A percentile compares a stretch with the other conserved stretches of the same genome.
Evolutionary conservation across 2,888 invertebrate species (phyloP).

Genomic region (Agonopterix subpropinquella): DNA sequence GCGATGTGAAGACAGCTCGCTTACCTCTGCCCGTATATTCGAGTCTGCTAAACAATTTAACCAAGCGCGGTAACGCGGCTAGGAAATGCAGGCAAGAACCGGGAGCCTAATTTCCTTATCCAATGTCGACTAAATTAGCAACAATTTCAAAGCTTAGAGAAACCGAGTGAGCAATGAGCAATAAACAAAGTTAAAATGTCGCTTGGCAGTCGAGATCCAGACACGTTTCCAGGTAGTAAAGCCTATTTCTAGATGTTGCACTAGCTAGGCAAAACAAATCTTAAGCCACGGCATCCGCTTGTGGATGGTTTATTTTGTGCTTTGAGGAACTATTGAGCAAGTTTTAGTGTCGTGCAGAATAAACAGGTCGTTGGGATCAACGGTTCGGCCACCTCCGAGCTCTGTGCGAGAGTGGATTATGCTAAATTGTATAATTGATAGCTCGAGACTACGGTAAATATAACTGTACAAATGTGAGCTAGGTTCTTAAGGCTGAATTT

Average conservation of each 20-base stretch:
- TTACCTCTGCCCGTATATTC: too few species aligned
- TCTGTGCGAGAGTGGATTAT: neutral
- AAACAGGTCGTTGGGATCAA: neutral
- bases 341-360: neutral
- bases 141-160: conserved; percentile 8
- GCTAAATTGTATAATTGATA: conserved; percentile 6
- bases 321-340: neutral
- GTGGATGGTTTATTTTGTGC: conserved; percentile 7
- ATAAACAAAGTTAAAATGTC: conserved; percentile 19
- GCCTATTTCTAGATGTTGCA: conserved; percentile 17
- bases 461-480: too few species aligned
- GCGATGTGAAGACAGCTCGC: too few species aligned
- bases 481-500: neutral
- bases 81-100: too few species aligned
- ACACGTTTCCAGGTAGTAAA: conserved; percentile 22
- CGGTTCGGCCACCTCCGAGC: too few species aligned
- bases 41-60: too few species aligned
- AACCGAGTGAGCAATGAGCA: conserved; percentile 17
- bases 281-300: conserved; percentile 9
- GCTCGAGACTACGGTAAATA: neutral
- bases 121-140: conserved; percentile 11
- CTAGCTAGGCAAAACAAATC: conserved; percentile 16
- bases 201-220: conserved; percentile 12
- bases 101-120: conserved; percentile 7
- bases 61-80: too few species aligned